Conservation (phyloP, 2,888 invertebrate species). For the Phengaris alcon region DNA sequence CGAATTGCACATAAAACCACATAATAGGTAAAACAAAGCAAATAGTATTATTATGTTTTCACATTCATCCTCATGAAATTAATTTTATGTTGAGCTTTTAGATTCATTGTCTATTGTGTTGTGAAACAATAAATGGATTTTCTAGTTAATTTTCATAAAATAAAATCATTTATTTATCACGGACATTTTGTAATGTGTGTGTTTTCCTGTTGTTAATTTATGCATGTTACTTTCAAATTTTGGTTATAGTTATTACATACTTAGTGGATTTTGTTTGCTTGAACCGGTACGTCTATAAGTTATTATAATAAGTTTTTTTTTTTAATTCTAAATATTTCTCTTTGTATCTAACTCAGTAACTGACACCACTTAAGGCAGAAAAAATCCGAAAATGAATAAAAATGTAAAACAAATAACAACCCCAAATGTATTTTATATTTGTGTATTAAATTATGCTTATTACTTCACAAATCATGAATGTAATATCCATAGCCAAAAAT, state of each 20-base stretch:
- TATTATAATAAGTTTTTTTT: no score
- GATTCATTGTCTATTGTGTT: constrained; percentile 69
- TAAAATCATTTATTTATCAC: constrained; percentile 16
- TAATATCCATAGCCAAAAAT: background rate
- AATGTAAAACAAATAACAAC: no score
- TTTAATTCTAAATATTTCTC: no score
- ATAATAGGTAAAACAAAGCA: background rate
- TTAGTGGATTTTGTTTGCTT: background rate
- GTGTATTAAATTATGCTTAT: no score
- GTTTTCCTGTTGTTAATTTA: background rate
- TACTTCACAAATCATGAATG: no score
- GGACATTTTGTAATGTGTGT: background rate
- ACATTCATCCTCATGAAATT: constrained; percentile 29
- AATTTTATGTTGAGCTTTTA: constrained; percentile 67
- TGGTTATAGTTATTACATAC: background rate
- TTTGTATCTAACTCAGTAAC: no score
- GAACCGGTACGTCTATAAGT: background rate
- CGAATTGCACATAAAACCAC: no score
- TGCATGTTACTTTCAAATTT: background rate
- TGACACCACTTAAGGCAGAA: no score
- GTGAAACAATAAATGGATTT: constrained; percentile 63
- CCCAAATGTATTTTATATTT: no score
- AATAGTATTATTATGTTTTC: background rate
- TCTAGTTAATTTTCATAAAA: constrained; percentile 37
- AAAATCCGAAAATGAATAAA: no score